phyloP scores from a whole-genome alignment of 2,888 invertebrate species.

The Drosophila parthenogenetica region DNA sequence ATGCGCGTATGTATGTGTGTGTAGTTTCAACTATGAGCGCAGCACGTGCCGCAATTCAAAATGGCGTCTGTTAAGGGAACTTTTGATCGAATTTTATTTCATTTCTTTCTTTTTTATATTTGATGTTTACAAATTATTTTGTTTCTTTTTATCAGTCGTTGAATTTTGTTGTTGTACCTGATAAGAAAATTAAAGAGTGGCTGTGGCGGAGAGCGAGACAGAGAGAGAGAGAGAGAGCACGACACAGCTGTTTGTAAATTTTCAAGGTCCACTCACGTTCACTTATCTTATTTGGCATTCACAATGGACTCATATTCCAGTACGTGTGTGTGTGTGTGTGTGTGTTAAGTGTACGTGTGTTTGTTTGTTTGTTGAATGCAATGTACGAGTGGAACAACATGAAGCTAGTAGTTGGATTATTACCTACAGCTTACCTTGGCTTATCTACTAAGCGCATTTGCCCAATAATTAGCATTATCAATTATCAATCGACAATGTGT shows the following conservation, averaged over 20 bases:
- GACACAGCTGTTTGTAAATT: conserved; percentile 70
- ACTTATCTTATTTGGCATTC: conserved; percentile 66
- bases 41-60: conserved; percentile 56
- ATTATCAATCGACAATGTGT: conserved; percentile 48
- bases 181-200: conserved; percentile 17
- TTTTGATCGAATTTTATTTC: conserved; percentile 29
- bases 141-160: conserved; percentile 32
- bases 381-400: conserved; percentile 28
- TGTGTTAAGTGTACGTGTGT: conserved; percentile 10
- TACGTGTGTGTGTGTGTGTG: not conserved
- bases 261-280: conserved; percentile 65
- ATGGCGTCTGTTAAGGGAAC: conserved; percentile 39
- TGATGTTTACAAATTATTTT: conserved; percentile 17
- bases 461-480: conserved; percentile 67
- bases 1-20: not conserved
- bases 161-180: conserved; percentile 15
- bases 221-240: conserved; percentile 9
- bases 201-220: not conserved
- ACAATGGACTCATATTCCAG: conserved; percentile 23
- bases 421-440: conserved; percentile 38
- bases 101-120: conserved; percentile 8
- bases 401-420: conserved; percentile 40
- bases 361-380: conserved; percentile 32
- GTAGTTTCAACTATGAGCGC: conserved; percentile 12
- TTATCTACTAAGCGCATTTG: conserved; percentile 70